phyloP scores from a whole-genome alignment of 2,113 vertebrate species.

The Myotis brandtii region DNA sequence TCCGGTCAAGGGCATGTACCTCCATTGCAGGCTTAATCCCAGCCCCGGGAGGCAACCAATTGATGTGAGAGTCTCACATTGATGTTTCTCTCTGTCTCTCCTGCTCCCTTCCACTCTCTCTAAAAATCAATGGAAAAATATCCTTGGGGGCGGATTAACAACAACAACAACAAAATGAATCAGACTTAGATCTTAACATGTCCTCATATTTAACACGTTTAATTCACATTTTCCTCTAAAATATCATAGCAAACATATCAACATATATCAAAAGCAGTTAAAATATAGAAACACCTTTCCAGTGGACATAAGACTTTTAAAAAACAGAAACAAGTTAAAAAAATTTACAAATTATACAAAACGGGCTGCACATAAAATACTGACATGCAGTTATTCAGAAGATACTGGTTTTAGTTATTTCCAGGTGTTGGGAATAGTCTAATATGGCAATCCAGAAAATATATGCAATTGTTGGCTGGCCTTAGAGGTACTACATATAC shows the following conservation, averaged over 20 bases:
- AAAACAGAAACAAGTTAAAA: slow-evolving; percentile 13
- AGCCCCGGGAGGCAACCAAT: no score
- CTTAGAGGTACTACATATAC: not conserved
- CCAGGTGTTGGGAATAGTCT: not conserved
- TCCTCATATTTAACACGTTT: slow-evolving; percentile 16
- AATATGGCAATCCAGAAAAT: not conserved
- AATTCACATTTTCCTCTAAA: slow-evolving; percentile 25
- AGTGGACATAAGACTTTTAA: slow-evolving; percentile 30
- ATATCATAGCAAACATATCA: not conserved
- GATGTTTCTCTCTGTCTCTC: no score
- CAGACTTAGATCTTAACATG: slow-evolving; percentile 6
- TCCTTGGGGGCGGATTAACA: no score
- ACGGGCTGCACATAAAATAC: not conserved
- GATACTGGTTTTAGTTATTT: not conserved
- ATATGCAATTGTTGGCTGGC: not conserved
- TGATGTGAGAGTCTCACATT: no score
- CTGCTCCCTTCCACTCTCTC: no score
- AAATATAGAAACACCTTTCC: slow-evolving; percentile 7
- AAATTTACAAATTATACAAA: slow-evolving; percentile 54
- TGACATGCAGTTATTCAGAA: not conserved
- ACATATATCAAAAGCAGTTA: slow-evolving; percentile 33
- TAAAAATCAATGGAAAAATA: no score
- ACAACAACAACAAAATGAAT: no score
- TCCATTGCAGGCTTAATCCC: no score
- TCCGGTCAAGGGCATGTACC: no score